Base-by-base conservation (phyloP, 2,113 vertebrate genomes). In the Myiagra hebetior region DNA sequence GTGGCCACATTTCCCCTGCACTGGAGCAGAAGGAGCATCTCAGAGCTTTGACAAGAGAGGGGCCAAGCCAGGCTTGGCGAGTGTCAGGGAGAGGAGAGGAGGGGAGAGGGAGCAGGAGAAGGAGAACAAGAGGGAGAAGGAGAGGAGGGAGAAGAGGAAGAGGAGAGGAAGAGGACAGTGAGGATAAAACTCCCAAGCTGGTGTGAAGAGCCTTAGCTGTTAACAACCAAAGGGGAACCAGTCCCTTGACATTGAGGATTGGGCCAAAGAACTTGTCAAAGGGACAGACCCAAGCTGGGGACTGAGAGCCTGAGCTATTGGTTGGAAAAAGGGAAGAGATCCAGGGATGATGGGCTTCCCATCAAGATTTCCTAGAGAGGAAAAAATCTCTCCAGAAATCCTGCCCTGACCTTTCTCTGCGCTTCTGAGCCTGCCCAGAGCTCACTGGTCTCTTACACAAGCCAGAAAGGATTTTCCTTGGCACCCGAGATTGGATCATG, bases 391-490 rank as follows among this genome's bases (percentile, higher is more conserved):
- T 59, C 57, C 31, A 87, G 68, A 83, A 96, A 65, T 75, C 76
- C 75, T 62, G 37, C 41, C 30, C 68, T 1, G 27, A 59, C 52
- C 72, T 67, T 90, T 67, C 52, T 65, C n/a, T 0, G 0, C 0
- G 4, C n/a, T 63, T 21, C 90, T 60, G 78, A 0, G 1, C 50
- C 53, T 2, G 4, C 55, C 55, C 8, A 6, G 63, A 88, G 62
- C 91, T 39, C 21, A 5, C 55, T 17, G 59, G 41, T 83, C 55
- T 86, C 87, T 53, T 46, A 52, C 53, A 50, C 83, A 10, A n/a
- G 42, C 42, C 94, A 86, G 50, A 55, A 85, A 28, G 55, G 86
- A 42, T 89, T 95, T 93, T 77, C 76, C 68, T 81, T 92, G 81
- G 83, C 89, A 83, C 79, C 16, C 39, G 44, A 30, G 50, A 15